Base-by-base conservation (phyloP, 2,113 vertebrate species). In the Corvus moneduloides region DNA sequence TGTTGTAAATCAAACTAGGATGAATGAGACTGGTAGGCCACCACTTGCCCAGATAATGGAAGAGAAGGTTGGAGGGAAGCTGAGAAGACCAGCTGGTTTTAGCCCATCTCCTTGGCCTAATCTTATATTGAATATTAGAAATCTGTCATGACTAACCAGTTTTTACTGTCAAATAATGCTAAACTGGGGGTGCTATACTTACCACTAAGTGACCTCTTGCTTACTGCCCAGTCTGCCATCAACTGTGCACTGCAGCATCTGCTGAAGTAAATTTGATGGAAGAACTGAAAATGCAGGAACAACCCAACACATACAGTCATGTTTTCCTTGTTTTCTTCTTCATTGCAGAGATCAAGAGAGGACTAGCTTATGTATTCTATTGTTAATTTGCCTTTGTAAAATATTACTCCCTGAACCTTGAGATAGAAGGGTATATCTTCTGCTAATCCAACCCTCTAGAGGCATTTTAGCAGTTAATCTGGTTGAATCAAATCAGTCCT, bases 381-480 rank as follows among this genome's bases (percentile, higher is more conserved):
- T 96, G 71, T 84, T 75, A 90, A 83, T 89, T 97, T 96, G 43
- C 78, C 56, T 90, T 85, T 94, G 75, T 48, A 92, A 91, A 78
- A 90, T 87, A 77, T 64, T 87, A 32, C 33, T 96, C 37, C 39
- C 72, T 84, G 69, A 90, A 87, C 69, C 69, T 86, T 79, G 64
- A 93, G 86, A 91, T 76, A 87, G 87, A 90, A 87, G 82, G 19
- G 27, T 90, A n/a, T 93, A 88, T 97, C 74, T 91, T 93, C 76
- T 91, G 78, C 62, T 95, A 95, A 97, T 94, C 93, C 90, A 96
- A 82, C 22, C 62, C 95, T 96, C 97, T 76, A 30, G 95, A 97
- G 97, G 90, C 91, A 94, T 93, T 96, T 96, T 96, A 96, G 93
- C 82, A 92, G 90, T 84, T 97, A 89, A 96, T 97, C 97, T 95